Base-by-base conservation (phyloP, 1,140 invertebrate species). In the Agrilus planipennis region DNA sequence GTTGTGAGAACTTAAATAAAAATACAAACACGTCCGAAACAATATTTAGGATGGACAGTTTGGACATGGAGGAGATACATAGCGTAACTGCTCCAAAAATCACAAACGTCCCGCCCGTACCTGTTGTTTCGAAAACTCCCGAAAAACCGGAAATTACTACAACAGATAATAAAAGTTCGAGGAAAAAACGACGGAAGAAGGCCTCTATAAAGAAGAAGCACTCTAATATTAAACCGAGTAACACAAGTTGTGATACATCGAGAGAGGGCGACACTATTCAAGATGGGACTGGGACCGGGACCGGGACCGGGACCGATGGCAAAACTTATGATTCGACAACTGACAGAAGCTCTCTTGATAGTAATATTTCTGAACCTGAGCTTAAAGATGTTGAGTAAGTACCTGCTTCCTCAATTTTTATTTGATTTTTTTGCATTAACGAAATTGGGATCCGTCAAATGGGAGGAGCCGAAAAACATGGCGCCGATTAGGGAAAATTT, bases 171-270 rank as follows among this genome's bases (percentile, higher is more conserved):
- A 68, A 76, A 27, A 84, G 50, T 39, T 46, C 47, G 17, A 63
- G 84, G 50, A 77, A 83, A 49, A 84, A 80, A 54, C 72, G 82
- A 7, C 78, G 79, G 52, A 81, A 81, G 64, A 84, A 79, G 68
- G 75, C 76, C n/a, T 68, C 76, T 36, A 77, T 81, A 61, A 84
- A 82, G 60, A 84, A 83, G 56, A 80, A 52, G 18, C 44, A 50
- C 23, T 22, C 41, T 20, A 31, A 34, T 15, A 39, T 21, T 27
- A 28, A 19, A 17, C 14, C 16, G 4, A 11, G 16, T 4, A 29
- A 39, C 18, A 5, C 18, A n/a, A n/a, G n/a, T n/a, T n/a, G n/a
- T n/a, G n/a, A n/a, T n/a, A n/a, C n/a, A n/a, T n/a, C n/a, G n/a
- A 16, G 9, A 22, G 11, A n/a, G 16, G 17, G 4, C 32, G 19